Percentiles rank a stretch among this genome's conserved stretches.
These are phyloP conservation scores for Periparus ater DNA, from an alignment of 2,797 vertebrate genomes.

Conservation along the genomic window DNA sequence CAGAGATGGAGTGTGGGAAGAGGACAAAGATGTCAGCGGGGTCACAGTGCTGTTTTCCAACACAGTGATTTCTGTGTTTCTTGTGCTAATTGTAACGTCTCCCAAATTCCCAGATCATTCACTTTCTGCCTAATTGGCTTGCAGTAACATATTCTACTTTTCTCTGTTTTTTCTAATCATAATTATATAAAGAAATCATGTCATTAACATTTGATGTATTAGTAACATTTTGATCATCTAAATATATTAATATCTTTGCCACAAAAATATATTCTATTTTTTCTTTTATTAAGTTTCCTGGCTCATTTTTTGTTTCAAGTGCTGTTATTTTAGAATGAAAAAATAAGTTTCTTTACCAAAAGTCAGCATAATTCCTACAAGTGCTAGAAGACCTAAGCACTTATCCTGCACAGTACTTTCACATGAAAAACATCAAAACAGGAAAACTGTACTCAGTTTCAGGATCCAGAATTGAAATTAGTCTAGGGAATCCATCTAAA, in stretches of 20 bases:
- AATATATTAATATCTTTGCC: background rate
- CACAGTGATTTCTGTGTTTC: background rate
- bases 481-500: background rate
- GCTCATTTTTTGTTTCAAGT: background rate
- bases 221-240: background rate
- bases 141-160: background rate
- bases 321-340: background rate
- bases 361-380: background rate
- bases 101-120: background rate
- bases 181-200: constrained; percentile 4
- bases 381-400: background rate
- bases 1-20: background rate
- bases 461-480: background rate
- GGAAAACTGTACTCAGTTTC: background rate
- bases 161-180: background rate
- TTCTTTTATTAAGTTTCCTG: background rate
- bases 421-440: background rate
- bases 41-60: background rate
- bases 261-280: background rate
- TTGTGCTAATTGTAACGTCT: background rate
- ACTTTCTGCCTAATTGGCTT: background rate
- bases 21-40: background rate
- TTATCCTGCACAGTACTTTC: background rate
- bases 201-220: background rate
- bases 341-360: background rate